These are phyloP conservation scores for Catocala fraxini DNA, from an alignment of 2,888 invertebrate genomes.

Conservation along the genomic window DNA sequence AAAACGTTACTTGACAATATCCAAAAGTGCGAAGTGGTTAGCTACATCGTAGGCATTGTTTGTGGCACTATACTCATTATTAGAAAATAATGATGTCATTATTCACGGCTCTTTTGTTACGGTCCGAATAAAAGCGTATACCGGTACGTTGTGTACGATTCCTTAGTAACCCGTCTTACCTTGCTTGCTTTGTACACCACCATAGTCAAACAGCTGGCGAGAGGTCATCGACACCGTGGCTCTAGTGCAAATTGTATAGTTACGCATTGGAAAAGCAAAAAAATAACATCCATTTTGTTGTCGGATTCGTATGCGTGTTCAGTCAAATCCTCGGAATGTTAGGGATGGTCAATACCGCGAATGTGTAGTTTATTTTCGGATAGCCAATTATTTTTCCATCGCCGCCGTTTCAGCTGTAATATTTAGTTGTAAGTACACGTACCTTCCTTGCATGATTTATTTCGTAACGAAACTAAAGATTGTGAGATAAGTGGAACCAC, in stretches of 20 bases:
- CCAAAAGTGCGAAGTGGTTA: constrained; percentile 46
- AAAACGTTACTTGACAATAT: constrained; percentile 37
- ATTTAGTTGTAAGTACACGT: constrained; percentile 29
- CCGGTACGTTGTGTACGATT: constrained; percentile 75
- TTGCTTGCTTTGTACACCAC: constrained; percentile 69
- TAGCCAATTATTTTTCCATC: constrained; percentile 57
- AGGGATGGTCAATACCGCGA: constrained; percentile 63
- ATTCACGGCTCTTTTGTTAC: constrained; percentile 83
- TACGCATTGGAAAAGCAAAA: constrained; percentile 77
- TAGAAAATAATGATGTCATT: constrained; percentile 81
- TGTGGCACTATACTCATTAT: constrained; percentile 67
- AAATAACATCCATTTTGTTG: constrained; percentile 76
- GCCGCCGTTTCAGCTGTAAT: constrained; percentile 41
- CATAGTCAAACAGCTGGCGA: constrained; percentile 84
- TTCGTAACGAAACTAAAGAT: constrained; percentile 27
- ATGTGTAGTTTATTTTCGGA: constrained; percentile 61
- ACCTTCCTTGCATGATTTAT: constrained; percentile 23
- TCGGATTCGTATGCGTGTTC: constrained; percentile 66
- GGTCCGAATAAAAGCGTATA: constrained; percentile 76
- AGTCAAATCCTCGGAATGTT: constrained; percentile 67
- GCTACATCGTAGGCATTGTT: constrained; percentile 56
- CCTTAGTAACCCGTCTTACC: constrained; percentile 76
- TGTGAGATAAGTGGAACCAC: constrained; percentile 27
- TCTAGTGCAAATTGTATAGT: constrained; percentile 84
- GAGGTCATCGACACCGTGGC: constrained; percentile 78